phyloP scores from a whole-genome alignment of 2,888 invertebrate genomes.

The Napeogenes sylphis region DNA sequence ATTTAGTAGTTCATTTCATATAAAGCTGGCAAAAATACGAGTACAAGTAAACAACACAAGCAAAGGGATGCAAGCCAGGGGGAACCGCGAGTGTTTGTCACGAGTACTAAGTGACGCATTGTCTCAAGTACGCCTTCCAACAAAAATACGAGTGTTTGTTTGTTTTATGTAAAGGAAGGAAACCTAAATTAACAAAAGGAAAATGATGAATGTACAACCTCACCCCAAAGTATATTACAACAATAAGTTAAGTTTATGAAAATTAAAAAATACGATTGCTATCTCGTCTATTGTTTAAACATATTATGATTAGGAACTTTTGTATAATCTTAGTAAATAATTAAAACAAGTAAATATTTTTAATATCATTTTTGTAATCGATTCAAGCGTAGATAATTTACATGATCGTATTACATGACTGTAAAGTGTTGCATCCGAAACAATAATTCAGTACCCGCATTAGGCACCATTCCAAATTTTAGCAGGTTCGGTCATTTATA shows the following conservation, averaged over 20 bases:
- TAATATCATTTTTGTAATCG: not conserved
- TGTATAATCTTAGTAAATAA: too few relatives aligned
- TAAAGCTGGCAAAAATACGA: not conserved
- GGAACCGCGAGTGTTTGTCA: conserved; percentile 5
- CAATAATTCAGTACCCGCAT: conserved; percentile 26
- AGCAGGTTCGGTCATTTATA: conserved; percentile 26
- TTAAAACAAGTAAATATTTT: not conserved
- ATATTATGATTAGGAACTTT: too few relatives aligned
- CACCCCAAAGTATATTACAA: too few relatives aligned
- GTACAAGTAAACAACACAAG: not conserved
- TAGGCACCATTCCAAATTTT: conserved; percentile 32
- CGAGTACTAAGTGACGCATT: conserved; percentile 9
- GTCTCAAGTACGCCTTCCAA: conserved; percentile 34
- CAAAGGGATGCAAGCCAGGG: not conserved
- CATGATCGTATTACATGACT: conserved; percentile 11
- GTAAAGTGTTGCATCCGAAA: conserved; percentile 11
- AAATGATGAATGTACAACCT: too few relatives aligned
- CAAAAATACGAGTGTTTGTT: conserved; percentile 19
- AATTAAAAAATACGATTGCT: too few relatives aligned
- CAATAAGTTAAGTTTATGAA: too few relatives aligned
- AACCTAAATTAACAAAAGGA: not conserved
- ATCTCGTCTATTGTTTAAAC: too few relatives aligned
- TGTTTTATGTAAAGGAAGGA: not conserved
- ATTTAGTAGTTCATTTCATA: too few relatives aligned
- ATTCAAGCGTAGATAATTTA: conserved; percentile 1